These are phyloP conservation scores for Tragulus kanchil DNA, from an alignment of 2,113 vertebrate genomes.

Conservation along the genomic window DNA sequence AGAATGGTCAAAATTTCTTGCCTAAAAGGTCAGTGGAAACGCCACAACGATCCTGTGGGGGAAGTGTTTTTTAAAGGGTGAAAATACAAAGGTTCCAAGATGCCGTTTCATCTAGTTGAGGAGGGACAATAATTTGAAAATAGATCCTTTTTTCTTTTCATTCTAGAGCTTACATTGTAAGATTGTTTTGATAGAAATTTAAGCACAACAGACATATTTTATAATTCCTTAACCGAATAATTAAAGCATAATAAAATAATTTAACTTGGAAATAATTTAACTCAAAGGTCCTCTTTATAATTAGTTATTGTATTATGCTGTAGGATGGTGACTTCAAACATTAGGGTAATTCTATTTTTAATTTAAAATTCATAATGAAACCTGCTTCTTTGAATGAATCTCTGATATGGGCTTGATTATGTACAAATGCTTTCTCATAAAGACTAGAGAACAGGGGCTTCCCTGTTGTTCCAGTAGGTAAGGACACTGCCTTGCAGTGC, in stretches of 20 bases:
- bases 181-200: slow-evolving; percentile 13
- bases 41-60: neutral
- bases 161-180: neutral
- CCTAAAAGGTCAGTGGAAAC: neutral
- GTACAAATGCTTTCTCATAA: neutral
- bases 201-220: slow-evolving; percentile 42
- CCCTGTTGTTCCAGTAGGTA: too few species aligned
- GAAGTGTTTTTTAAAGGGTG: neutral
- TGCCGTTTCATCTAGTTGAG: neutral
- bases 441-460: neutral
- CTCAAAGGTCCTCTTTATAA: slow-evolving; percentile 52
- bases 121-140: neutral
- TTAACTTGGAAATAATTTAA: slow-evolving; percentile 37
- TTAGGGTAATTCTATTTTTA: slow-evolving; percentile 65
- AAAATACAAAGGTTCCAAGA: neutral
- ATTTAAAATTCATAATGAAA: slow-evolving; percentile 65
- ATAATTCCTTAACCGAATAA: slow-evolving; percentile 45
- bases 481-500: too few species aligned
- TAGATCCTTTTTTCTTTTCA: neutral
- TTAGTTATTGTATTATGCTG: slow-evolving; percentile 6
- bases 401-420: slow-evolving; percentile 39
- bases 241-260: slow-evolving; percentile 66
- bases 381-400: slow-evolving; percentile 29
- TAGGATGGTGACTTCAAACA: slow-evolving; percentile 56
- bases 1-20: neutral